These are phyloP conservation scores for Ophioninae sp. DNA, from an alignment of 2,888 invertebrate genomes.

Conservation along the genomic window DNA sequence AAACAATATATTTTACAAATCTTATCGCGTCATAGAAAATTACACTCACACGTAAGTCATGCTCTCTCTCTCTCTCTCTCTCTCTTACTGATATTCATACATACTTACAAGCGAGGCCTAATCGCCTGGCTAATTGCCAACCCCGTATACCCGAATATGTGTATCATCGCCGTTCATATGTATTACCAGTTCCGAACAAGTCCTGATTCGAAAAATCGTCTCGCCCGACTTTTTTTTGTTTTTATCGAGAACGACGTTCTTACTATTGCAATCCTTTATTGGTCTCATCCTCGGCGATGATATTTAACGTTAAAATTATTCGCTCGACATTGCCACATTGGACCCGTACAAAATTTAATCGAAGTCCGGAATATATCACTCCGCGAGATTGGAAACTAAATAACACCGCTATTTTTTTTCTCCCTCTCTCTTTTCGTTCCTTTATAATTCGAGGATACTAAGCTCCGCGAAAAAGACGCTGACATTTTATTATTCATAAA, in stretches of 20 bases:
- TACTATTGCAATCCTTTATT: not conserved
- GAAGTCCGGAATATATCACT: conserved; percentile 17
- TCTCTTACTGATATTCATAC: conserved; percentile 51
- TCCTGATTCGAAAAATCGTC: conserved; percentile 1
- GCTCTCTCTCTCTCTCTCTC: conserved; percentile 6
- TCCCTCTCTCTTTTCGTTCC: not conserved
- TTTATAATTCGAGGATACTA: not conserved
- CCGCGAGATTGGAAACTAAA: conserved; percentile 26
- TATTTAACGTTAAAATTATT: conserved; percentile 58
- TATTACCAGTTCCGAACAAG: conserved; percentile 1
- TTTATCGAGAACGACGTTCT: conserved; percentile 32
- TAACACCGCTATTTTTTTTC: not conserved
- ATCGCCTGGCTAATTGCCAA: conserved; percentile 59
- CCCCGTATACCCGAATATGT: conserved; percentile 72
- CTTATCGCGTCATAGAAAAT: conserved; percentile 59
- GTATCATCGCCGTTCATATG: conserved; percentile 66
- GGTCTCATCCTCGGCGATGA: conserved; percentile 42
- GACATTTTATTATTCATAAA: not conserved
- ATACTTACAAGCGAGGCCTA: conserved; percentile 58
- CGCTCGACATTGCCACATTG: conserved; percentile 42
- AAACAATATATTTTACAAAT: conserved; percentile 57
- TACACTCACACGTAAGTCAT: conserved; percentile 30
- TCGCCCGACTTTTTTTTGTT: conserved; percentile 3
- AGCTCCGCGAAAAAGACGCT: conserved; percentile 8
- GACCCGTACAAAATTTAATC: conserved; percentile 52